Evolutionary conservation across 2,888 invertebrate genomes (phyloP).

Genomic region (Cheilosia variabilis): DNA sequence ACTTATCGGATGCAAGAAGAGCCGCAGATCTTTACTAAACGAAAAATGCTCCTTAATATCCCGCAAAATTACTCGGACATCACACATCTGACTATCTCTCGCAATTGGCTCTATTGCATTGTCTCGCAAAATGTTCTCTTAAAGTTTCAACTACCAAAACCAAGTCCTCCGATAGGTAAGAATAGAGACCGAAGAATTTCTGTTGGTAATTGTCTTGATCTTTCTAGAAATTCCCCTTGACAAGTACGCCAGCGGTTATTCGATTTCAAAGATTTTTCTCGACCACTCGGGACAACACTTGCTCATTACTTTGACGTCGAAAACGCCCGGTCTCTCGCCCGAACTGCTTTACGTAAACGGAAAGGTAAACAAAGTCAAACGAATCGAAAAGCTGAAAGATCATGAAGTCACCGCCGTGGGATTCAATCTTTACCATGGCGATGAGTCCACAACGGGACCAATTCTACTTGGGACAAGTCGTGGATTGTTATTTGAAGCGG

Average conservation of each 20-base stretch:
- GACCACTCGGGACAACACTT: slow-evolving; percentile 95
- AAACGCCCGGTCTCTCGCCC: slow-evolving; percentile 84
- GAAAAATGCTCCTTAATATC: slow-evolving; percentile 92
- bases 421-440: slow-evolving; percentile 91
- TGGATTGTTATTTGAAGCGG: slow-evolving; percentile 95
- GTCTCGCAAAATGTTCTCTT: slow-evolving; percentile 93
- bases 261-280: slow-evolving; percentile 84
- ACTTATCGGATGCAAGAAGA: slow-evolving; percentile 88
- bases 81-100: slow-evolving; percentile 91
- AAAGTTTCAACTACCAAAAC: slow-evolving; percentile 91
- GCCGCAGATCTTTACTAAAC: slow-evolving; percentile 93
- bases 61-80: slow-evolving; percentile 87
- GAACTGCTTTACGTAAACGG: slow-evolving; percentile 93
- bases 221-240: slow-evolving; percentile 81
- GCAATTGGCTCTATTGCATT: slow-evolving; percentile 92
- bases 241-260: slow-evolving; percentile 81
- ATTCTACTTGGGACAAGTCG: slow-evolving; percentile 95
- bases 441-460: slow-evolving; percentile 89
- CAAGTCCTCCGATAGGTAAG: slow-evolving; percentile 91
- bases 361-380: slow-evolving; percentile 90
- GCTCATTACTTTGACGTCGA: slow-evolving; percentile 88
- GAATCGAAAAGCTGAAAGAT: slow-evolving; percentile 83
- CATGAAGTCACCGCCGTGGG: slow-evolving; percentile 96
- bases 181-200: background rate
- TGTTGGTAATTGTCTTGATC: too few relatives aligned